Percentiles rank a stretch among this genome's conserved stretches.
These are phyloP conservation scores for Orchestia grillus DNA, from an alignment of 1,140 invertebrate genomes.

Conservation along the genomic window DNA sequence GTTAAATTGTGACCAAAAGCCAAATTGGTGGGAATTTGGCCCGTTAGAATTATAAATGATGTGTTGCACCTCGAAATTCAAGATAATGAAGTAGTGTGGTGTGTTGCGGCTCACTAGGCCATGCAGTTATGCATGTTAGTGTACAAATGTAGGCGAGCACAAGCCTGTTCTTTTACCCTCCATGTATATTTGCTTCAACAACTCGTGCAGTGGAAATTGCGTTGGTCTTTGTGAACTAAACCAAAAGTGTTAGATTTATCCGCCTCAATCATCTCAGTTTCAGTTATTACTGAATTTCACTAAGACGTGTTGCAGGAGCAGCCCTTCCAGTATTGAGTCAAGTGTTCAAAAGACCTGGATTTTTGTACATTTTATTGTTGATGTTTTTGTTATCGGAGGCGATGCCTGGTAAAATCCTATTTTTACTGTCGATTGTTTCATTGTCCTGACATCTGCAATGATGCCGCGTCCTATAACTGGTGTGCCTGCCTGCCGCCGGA, in stretches of 20 bases:
- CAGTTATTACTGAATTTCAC: background rate
- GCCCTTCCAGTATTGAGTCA: background rate
- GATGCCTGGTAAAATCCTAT: background rate
- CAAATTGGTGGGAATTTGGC: background rate
- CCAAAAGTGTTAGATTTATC: background rate
- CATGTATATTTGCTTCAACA: background rate
- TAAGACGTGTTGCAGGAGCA: background rate
- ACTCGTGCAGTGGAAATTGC: background rate
- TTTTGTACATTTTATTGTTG: constrained; percentile 12
- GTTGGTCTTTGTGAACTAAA: background rate
- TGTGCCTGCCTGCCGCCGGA: background rate
- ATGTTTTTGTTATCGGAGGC: constrained; percentile 20
- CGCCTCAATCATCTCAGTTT: background rate
- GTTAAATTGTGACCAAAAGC: background rate
- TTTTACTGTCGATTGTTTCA: constrained; percentile 12
- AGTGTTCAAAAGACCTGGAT: background rate
- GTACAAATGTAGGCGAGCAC: background rate
- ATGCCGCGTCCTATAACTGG: background rate
- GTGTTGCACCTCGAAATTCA: background rate
- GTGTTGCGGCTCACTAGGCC: too few relatives aligned
- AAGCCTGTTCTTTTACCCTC: background rate
- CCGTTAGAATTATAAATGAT: background rate
- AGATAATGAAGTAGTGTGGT: background rate
- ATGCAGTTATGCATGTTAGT: background rate
- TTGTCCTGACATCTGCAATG: background rate